Conservation (phyloP, 2,888 invertebrate genomes). For the Plagodis pulveraria region DNA sequence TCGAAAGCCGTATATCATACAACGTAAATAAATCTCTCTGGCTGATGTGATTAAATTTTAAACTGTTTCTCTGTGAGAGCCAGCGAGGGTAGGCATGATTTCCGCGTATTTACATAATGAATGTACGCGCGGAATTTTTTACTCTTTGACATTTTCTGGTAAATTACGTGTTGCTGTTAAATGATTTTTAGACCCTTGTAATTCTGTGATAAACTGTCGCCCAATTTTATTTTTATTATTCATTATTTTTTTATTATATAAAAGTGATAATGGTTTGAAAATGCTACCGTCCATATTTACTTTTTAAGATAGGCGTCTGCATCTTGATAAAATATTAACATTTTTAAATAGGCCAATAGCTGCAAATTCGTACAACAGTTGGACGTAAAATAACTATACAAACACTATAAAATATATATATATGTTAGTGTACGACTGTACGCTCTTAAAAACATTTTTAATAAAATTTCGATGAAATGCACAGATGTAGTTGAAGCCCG, state of each 20-base stretch:
- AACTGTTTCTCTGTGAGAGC: slow-evolving; percentile 30
- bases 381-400: too few species aligned
- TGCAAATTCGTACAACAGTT: too few species aligned
- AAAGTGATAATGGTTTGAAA: too few species aligned
- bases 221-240: neutral
- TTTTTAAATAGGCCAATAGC: too few species aligned
- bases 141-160: slow-evolving; percentile 32
- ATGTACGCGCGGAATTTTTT: slow-evolving; percentile 33
- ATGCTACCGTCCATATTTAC: too few species aligned
- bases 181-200: slow-evolving; percentile 27
- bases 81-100: slow-evolving; percentile 30
- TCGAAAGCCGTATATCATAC: slow-evolving; percentile 25
- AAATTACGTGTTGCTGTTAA: slow-evolving; percentile 25
- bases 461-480: too few species aligned
- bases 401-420: too few species aligned
- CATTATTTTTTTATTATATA: neutral
- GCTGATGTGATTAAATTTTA: slow-evolving; percentile 38
- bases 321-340: too few species aligned
- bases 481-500: too few species aligned
- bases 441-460: too few species aligned
- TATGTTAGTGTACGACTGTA: too few species aligned
- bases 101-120: slow-evolving; percentile 37
- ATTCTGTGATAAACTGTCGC: slow-evolving; percentile 5
- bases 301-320: too few species aligned
- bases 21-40: slow-evolving; percentile 28